Evolutionary conservation across 2,113 vertebrate species (phyloP), one percentile per base, ranked within the genome.

Genomic region (Rousettus leschenaultii): DNA sequence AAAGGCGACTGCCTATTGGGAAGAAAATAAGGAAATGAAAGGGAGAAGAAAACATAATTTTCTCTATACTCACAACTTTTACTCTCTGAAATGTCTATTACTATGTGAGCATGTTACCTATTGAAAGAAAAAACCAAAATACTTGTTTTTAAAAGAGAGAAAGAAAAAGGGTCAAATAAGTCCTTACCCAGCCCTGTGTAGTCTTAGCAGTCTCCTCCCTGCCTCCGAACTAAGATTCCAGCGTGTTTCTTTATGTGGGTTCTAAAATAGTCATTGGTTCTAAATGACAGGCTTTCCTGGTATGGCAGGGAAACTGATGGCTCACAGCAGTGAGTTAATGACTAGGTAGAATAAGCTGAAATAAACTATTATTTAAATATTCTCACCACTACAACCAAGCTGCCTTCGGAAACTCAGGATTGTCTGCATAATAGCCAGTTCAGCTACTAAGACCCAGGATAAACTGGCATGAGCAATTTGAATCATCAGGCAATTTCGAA

Each of bases 331-430:
- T 59, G 35, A 94, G 89, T 57, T 97, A 96, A 97, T 91, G 61
- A 96, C 35, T 63, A 78, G 73, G 75, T 91, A 26, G 40, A 83
- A 83, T 13, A 74, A 78, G 22, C 66, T 4, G 12, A 96, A 95
- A 94, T 89, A 95, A 94, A 94, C 61, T 68, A 83, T 74, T 89
- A 85, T 93, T 96, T 97, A 93, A 89, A 86, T 96, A 86, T 78
- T 88, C 38, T 86, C 73, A 94, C n/a, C 55, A 94, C 85, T 26
- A 53, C 57, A 74, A 89, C 94, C 88, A 95, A 74, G 14, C 14
- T 86, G 88, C 18, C 74, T 74, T 90, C 92, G 51, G 82, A 59
- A 89, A 15, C 43, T 70, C 75, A 93, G 10, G 22, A n/a, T 48
- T 93, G 74, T 78, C 85, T 93, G 14, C 7, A 22, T 96, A 97